Evolutionary conservation across 2,113 vertebrate species (phyloP).

Genomic region (Nibea coibor): DNA sequence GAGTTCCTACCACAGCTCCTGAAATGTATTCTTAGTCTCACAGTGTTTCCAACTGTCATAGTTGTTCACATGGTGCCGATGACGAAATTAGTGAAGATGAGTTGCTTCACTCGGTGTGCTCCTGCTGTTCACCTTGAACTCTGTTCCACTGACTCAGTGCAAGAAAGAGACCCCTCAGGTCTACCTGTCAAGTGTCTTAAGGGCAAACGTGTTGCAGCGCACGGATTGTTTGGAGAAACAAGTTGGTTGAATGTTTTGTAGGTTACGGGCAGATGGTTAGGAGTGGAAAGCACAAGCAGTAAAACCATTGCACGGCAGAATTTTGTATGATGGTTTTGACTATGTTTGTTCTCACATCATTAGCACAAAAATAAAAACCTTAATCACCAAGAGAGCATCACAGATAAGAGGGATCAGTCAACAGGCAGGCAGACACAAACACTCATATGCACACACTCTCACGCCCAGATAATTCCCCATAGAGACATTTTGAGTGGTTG

Average conservation of each 20-base stretch:
- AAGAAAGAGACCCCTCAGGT: neutral
- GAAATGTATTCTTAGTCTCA: neutral
- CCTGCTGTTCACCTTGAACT: constrained; percentile 41
- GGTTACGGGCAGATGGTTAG: neutral
- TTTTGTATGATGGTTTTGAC: neutral
- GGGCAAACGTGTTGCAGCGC: neutral
- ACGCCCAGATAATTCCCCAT: constrained; percentile 17
- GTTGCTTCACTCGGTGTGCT: constrained; percentile 21
- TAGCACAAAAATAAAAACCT: constrained; percentile 56
- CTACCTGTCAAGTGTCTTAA: neutral
- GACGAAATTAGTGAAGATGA: constrained; percentile 57
- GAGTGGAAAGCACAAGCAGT: neutral
- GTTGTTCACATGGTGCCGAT: constrained; percentile 32
- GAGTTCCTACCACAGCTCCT: neutral
- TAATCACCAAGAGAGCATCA: constrained; percentile 46
- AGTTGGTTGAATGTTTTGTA: neutral
- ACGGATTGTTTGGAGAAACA: neutral
- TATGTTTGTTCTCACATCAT: constrained; percentile 47
- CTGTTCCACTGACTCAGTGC: constrained; percentile 16
- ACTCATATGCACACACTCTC: neutral
- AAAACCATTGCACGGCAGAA: neutral
- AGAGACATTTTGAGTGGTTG: constrained; percentile 41
- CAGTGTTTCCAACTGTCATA: constrained; percentile 17
- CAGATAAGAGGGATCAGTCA: constrained; percentile 52
- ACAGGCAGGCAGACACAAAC: constrained; percentile 1